A percentile compares a stretch with the other conserved stretches of the same genome.
phyloP scores from a whole-genome alignment of 2,113 vertebrate genomes.

The Condylura cristata region DNA sequence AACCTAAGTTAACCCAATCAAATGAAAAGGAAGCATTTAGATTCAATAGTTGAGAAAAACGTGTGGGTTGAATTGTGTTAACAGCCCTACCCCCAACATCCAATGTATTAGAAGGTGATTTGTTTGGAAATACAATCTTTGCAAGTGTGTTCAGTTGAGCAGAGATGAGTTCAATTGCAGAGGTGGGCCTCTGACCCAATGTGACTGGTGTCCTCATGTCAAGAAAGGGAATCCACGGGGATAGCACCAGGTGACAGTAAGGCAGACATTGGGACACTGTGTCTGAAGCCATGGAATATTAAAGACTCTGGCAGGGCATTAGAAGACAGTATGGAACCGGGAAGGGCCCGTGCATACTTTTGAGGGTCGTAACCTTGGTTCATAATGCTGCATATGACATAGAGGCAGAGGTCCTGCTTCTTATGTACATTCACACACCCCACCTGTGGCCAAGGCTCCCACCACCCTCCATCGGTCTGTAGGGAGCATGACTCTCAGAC shows the following conservation, averaged over 20 bases:
- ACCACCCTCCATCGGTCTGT: too few species aligned
- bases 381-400: too few species aligned
- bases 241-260: fast-evolving
- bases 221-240: background rate
- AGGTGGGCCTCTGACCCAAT: too few species aligned
- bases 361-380: too few species aligned
- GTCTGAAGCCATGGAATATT: too few species aligned
- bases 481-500: fast-evolving
- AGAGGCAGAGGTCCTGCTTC: too few species aligned
- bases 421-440: too few species aligned
- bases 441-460: too few species aligned
- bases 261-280: too few species aligned
- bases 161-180: background rate
- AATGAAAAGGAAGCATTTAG: background rate
- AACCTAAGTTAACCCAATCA: background rate
- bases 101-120: background rate
- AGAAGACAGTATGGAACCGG: background rate
- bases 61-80: background rate
- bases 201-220: background rate
- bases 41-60: background rate
- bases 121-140: background rate
- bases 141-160: background rate
- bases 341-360: background rate
- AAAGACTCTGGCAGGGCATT: background rate
- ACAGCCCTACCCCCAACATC: background rate